Evolutionary conservation across 1,140 invertebrate species (phyloP), one percentile per base, ranked within the genome.

Genomic region (Drosophila rhopaloa): DNA sequence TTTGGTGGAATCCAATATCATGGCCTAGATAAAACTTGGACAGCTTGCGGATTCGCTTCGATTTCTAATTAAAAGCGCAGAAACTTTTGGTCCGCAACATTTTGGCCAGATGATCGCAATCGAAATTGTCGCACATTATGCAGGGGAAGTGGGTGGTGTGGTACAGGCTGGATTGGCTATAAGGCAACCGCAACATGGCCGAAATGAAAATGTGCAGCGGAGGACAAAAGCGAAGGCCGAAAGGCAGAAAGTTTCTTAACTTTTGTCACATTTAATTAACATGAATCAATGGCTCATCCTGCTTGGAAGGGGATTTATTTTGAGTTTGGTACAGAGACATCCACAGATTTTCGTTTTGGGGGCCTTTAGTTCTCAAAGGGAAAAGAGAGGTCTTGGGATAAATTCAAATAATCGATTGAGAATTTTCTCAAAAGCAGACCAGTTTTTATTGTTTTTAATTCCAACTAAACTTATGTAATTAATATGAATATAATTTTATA

Each of bases 191-290:
- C 73, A 76, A 67, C 74, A 61, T 51, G 54, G 51, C 62, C 75
- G 11, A 77, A 77, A 77, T 77, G 75, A 77, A 60, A 61, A 61
- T 77, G 75, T 77, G 68, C 68, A 72, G 53, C 53, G 16, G 14
- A 70, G 67, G 65, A 70, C 43, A 71, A 48, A 35, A 38, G 29
- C 55, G 6, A 16, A 27, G 13, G 27, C 32, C 16, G 32, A 10
- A 24, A 29, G 47, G 37, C 51, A 32, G 29, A 66, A 86, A 82
- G 58, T 79, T 81, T 48, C 63, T 54, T 50, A 85, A 81, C 63
- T 82, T 81, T 76, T 86, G 76, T 63, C 76, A 83, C 82, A 86
- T 86, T 86, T 86, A 86, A 86, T 86, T 88, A 86, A 86, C 82
- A 88, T 88, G 83, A 88, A 82, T 88, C 82, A 82, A 72, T 79